Base-by-base conservation (phyloP, 2,888 invertebrate genomes). In the Phalera bucephala region DNA sequence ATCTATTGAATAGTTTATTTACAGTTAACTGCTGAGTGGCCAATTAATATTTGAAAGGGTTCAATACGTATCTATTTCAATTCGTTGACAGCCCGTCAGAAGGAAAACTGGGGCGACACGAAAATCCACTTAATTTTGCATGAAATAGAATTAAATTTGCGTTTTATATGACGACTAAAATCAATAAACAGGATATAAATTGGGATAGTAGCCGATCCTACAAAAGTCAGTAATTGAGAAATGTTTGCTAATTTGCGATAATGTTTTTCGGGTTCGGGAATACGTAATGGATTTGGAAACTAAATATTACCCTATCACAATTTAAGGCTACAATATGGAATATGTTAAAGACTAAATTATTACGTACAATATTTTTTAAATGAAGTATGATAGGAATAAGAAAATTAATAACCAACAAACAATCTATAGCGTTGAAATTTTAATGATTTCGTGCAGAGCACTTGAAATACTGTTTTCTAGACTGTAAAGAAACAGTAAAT, bases 101-200 rank as follows among this genome's bases (percentile, higher is more conserved):
- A 62, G 53, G 55, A 48, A 61, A 59, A 64, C 54, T 57, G 62
- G 43, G 43, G 37, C 39, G 39, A 75, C 75, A 74, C 42, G 65
- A 62, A 52, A 70, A 61, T 63, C 58, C 66, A 71, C 71, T 73
- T 54, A 41, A 55, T 36, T 46, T 45, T 39, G 45, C 40, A 53
- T 39, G 31, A 38, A 31, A 53, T 45, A 31, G 36, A 27, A 29
- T 26, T 31, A n/a, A n/a, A n/a, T n/a, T n/a, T n/a, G n/a, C n/a
- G 6, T 44, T 33, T 37, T 23, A 20, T 33, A 29, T 30, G 21
- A 28, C 28, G n/a, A 26, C 9, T 33, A 14, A 17, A 43, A 34
- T 25, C 11, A 30, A 23, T 38, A 29, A 26, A 31, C 21, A 29
- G 9, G 4, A 20, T 36, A 28, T 37, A 25, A 34, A 33, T 36